Conservation (phyloP, 2,113 vertebrate genomes). For the Tachuris rubrigastra region DNA sequence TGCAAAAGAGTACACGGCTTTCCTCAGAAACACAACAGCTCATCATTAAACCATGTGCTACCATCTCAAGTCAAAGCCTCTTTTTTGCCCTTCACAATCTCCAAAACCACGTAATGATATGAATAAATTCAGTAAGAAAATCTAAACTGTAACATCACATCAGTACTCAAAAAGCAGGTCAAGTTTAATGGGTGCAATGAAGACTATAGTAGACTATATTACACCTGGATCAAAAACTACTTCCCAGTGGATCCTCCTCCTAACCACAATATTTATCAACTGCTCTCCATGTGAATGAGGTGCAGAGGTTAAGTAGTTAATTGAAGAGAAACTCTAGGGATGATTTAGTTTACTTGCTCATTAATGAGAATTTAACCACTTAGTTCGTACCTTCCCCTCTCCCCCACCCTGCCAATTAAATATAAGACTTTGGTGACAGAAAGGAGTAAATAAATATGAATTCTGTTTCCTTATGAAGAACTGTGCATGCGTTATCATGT, state of each 20-base stretch:
- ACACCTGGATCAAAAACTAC: fast-evolving
- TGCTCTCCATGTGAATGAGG: not conserved
- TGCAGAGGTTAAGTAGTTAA: not conserved
- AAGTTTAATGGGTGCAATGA: not conserved
- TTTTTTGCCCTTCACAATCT: too few relatives aligned
- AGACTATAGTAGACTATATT: not conserved
- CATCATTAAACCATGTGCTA: not conserved
- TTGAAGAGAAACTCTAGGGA: not conserved
- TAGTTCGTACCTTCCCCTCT: not conserved
- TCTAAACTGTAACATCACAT: not conserved
- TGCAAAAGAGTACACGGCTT: not conserved
- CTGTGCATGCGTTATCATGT: fast-evolving
- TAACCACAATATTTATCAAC: not conserved
- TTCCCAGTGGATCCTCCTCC: fast-evolving
- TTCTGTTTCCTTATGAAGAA: not conserved
- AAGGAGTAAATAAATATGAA: not conserved
- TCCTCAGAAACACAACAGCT: not conserved
- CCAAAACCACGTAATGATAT: too few relatives aligned
- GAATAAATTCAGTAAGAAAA: too few relatives aligned
- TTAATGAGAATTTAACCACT: not conserved
- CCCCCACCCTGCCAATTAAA: not conserved
- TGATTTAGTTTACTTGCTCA: not conserved
- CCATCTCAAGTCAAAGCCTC: not conserved
- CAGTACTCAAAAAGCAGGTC: not conserved
- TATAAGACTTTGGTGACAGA: not conserved